Evolutionary conservation across 1,140 invertebrate genomes (phyloP).

Genomic region (Drosophila ambigua): DNA sequence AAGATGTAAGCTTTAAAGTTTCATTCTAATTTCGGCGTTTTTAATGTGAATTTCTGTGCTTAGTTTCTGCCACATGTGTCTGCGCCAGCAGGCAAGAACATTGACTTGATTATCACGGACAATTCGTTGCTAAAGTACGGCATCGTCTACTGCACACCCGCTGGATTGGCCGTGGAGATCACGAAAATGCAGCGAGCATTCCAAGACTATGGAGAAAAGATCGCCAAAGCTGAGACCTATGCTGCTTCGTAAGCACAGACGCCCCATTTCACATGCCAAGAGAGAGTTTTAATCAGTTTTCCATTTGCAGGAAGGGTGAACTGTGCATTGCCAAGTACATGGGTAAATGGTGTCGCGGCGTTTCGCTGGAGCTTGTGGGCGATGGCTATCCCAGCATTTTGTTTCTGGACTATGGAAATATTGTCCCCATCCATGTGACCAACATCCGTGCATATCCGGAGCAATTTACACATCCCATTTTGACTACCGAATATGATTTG

Average conservation of each 20-base stretch:
- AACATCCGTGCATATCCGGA: conserved; percentile 69
- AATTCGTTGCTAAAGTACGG: conserved; percentile 60
- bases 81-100: conserved; percentile 53
- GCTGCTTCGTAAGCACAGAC: conserved; percentile 54
- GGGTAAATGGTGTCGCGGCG: conserved; percentile 72
- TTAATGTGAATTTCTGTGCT: conserved; percentile 3
- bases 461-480: conserved; percentile 63
- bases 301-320: conserved; percentile 43
- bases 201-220: conserved; percentile 59
- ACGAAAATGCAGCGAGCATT: conserved; percentile 63
- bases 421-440: conserved; percentile 47
- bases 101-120: conserved; percentile 71
- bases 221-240: conserved; percentile 33
- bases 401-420: conserved; percentile 79
- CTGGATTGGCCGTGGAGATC: conserved; percentile 55
- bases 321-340: conserved; percentile 72
- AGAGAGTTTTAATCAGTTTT: not conserved
- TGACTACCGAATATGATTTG: conserved; percentile 62
- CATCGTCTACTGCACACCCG: conserved; percentile 62
- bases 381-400: conserved; percentile 77
- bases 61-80: conserved; percentile 54
- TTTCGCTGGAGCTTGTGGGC: conserved; percentile 72
- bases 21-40: not conserved
- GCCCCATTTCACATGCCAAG: no score
- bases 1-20: conserved; percentile 40